phyloP scores from a whole-genome alignment of 1,140 invertebrate genomes.

The Zaprionus camerounensis region DNA sequence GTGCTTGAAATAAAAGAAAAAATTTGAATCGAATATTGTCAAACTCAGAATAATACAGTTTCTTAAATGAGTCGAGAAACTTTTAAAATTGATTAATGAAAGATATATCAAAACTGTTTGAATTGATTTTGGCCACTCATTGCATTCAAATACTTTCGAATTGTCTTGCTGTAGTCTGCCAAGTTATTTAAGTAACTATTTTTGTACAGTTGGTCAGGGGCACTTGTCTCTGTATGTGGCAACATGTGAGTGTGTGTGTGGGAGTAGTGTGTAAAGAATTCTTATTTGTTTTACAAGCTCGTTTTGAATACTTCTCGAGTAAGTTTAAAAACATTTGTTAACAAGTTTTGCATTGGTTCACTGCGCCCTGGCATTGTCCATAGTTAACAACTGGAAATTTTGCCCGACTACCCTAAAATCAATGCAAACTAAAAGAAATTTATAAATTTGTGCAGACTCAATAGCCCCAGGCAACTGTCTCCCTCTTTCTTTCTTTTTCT shows the following conservation, averaged over 20 bases:
- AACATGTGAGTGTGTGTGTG: neutral
- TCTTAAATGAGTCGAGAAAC: too few species aligned
- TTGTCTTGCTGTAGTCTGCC: neutral
- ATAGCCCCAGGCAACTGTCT: neutral
- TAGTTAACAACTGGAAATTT: slow-evolving; percentile 6
- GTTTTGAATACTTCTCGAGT: slow-evolving; percentile 5
- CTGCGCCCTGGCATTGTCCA: neutral
- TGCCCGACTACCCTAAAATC: neutral
- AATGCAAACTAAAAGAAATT: slow-evolving; percentile 8
- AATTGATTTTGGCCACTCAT: neutral
- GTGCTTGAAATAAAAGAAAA: too few species aligned
- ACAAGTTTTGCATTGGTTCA: slow-evolving; percentile 1
- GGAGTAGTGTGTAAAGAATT: neutral
- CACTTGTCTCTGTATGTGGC: neutral
- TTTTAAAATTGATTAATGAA: neutral
- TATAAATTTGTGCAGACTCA: slow-evolving; percentile 3
- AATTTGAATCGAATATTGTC: too few species aligned
- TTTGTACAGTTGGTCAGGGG: neutral
- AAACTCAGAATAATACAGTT: too few species aligned
- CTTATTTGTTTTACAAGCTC: slow-evolving; percentile 4
- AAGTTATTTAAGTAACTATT: slow-evolving; percentile 3
- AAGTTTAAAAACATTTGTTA: slow-evolving; percentile 1
- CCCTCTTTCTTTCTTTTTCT: neutral
- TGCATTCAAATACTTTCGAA: neutral
- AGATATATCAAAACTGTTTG: neutral